Percentiles rank a stretch among this genome's conserved stretches.
phyloP scores from a whole-genome alignment of 2,888 invertebrate genomes.

The Anodontia alba region DNA sequence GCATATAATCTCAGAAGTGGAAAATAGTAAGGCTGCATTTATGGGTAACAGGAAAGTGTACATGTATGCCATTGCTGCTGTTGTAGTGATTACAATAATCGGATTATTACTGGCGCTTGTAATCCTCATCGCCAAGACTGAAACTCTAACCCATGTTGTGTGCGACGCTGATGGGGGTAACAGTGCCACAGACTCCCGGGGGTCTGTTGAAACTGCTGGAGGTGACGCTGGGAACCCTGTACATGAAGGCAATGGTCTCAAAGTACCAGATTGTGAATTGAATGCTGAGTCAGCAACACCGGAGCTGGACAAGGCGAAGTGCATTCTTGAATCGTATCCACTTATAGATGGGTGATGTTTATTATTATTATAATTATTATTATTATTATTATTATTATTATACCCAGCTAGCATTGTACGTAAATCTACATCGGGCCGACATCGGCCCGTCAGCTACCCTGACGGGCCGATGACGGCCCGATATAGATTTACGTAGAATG shows the following conservation, averaged over 20 bases:
- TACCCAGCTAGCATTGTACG: too few relatives aligned
- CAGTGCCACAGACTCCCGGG: neutral
- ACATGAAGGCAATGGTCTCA: neutral
- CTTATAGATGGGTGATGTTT: conserved; percentile 39
- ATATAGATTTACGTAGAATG: too few relatives aligned
- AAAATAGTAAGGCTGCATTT: too few relatives aligned
- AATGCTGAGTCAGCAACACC: neutral
- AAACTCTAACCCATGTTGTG: neutral
- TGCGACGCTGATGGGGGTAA: neutral
- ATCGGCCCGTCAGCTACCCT: too few relatives aligned
- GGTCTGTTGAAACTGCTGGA: neutral
- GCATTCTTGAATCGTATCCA: conserved; percentile 36
- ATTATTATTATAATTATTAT: too few relatives aligned
- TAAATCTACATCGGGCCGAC: too few relatives aligned
- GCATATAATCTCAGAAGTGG: too few relatives aligned
- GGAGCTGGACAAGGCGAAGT: conserved; percentile 31
- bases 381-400: conserved; percentile 4
- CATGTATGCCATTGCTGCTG: neutral
- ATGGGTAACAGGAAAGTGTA: neutral
- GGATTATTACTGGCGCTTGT: neutral
- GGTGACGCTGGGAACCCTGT: neutral
- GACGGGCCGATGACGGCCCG: too few relatives aligned
- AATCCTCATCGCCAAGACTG: neutral
- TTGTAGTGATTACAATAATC: neutral
- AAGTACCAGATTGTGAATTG: neutral